Percentiles rank a stretch among this genome's conserved stretches.
Evolutionary conservation across 2,888 invertebrate genomes (phyloP).

Genomic region (Ecliptopera silaceata): DNA sequence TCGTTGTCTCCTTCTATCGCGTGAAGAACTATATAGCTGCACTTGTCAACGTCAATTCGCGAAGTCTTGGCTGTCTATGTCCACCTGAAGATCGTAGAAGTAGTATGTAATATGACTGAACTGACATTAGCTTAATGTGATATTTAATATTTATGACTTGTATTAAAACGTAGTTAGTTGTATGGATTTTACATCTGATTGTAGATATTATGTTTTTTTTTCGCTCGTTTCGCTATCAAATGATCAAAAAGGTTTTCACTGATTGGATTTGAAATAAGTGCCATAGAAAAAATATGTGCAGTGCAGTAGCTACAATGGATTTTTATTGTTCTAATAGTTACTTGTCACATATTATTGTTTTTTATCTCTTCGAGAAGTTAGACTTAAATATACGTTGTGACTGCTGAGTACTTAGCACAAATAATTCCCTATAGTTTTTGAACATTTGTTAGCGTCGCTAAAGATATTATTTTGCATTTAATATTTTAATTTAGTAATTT

Average conservation of each 20-base stretch:
- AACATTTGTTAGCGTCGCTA: slow-evolving; percentile 49
- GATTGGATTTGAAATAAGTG: not conserved
- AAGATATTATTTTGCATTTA: slow-evolving; percentile 68
- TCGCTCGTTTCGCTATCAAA: slow-evolving; percentile 25
- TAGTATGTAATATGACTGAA: slow-evolving; percentile 75
- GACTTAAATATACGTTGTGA: too few species aligned
- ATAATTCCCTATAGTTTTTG: slow-evolving; percentile 25
- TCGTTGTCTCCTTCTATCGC: not conserved
- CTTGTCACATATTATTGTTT: not conserved
- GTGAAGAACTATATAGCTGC: not conserved
- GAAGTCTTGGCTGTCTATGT: not conserved
- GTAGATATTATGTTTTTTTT: slow-evolving; percentile 50
- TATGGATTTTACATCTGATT: slow-evolving; percentile 56
- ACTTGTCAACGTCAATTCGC: not conserved
- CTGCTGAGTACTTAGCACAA: not conserved
- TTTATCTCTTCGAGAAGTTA: not conserved
- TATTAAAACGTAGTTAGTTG: slow-evolving; percentile 67
- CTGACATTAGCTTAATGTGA: slow-evolving; percentile 81
- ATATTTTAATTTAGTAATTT: slow-evolving; percentile 57
- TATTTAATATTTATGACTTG: slow-evolving; percentile 79
- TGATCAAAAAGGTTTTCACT: slow-evolving; percentile 3
- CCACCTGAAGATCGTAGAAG: slow-evolving; percentile 47
- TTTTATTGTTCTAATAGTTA: not conserved
- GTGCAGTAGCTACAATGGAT: not conserved
- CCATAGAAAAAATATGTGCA: not conserved